These are phyloP conservation scores for Drosophila algonquin DNA, from an alignment of 2,888 invertebrate genomes.

Conservation along the genomic window DNA sequence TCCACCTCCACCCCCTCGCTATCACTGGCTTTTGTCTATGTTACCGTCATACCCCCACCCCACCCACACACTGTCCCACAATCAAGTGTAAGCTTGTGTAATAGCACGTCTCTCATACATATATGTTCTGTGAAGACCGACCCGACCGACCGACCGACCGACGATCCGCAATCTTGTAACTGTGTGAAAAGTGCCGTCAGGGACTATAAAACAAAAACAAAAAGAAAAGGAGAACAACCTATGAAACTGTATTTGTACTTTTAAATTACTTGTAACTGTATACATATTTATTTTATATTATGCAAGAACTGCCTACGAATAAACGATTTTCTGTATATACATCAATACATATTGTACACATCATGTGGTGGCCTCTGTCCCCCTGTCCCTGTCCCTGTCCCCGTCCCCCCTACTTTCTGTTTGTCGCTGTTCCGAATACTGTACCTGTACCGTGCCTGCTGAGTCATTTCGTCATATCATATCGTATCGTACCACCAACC, in stretches of 20 bases:
- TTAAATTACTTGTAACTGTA: conserved; percentile 79
- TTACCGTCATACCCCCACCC: conserved; percentile 14
- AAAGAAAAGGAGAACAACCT: conserved; percentile 36
- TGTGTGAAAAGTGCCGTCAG: conserved; percentile 65
- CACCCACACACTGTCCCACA: background rate
- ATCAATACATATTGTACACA: conserved; percentile 39
- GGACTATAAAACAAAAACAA: conserved; percentile 31
- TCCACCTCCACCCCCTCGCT: conserved; percentile 39
- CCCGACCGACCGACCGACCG: conserved; percentile 5
- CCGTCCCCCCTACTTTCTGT: conserved; percentile 17
- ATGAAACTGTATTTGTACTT: conserved; percentile 79
- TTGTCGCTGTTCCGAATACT: background rate
- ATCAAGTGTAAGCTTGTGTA: background rate
- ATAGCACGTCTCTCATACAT: background rate
- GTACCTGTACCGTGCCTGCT: background rate
- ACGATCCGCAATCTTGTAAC: conserved; percentile 45
- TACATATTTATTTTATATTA: conserved; percentile 80
- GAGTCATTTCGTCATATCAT: too few relatives aligned
- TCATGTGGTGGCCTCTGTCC: conserved; percentile 32
- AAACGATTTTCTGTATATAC: conserved; percentile 79
- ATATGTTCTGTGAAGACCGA: conserved; percentile 1
- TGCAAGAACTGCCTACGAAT: conserved; percentile 80
- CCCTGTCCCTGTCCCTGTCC: background rate
- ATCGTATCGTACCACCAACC: background rate
- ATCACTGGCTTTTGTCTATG: conserved; percentile 29